Evolutionary conservation across 2,113 vertebrate genomes (phyloP), one percentile per base, ranked within the genome.

Genomic region (Vireo altiloquus): DNA sequence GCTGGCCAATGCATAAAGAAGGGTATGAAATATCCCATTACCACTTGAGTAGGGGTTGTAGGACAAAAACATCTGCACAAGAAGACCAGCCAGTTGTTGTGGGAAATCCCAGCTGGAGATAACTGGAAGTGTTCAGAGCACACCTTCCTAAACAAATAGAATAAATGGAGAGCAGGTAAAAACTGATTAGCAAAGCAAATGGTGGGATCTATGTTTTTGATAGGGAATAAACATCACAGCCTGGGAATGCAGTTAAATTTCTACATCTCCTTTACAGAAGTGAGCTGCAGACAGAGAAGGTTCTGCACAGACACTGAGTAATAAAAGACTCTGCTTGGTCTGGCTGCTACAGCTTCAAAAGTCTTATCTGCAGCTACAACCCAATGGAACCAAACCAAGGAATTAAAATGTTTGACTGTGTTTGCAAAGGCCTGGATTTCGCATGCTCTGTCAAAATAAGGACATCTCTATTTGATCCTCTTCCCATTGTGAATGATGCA

Each of bases 1-100:
- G 50, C 11, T 89, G 53, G 24, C 19, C 37, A 66, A 3, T 10
- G 19, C 12, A n/a, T 23, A 39, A 60, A 47, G 49, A 39, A 31
- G 1, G 8, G 23, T 27, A 35, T 69, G 50, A 65, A 82, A 59
- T 44, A 56, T 21, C 19, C 20, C 39, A 12, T 46, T 77, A 8
- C 4, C 40, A 30, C 3, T 18, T 30, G 7, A 19, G 13, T 14
- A 6, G 21, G 15, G 20, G 19, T 0, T 4, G 6, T 54, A 15
- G 44, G 25, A 37, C n/a, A 65, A 94, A 61, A 10, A 13, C 11
- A 14, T 19, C 12, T 19, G 59, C 25, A 25, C 20, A 47, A 24
- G 8, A 69, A 35, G 3, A 44, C 17, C 11, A 27, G 6, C 12
- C 6, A 59, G 4, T 8, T 1, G 1, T 39, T 66, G 35, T 15